Evolutionary conservation across 64 coral and sea anemone genomes (phyloP).

Genomic region (Montipora efflorescens): DNA sequence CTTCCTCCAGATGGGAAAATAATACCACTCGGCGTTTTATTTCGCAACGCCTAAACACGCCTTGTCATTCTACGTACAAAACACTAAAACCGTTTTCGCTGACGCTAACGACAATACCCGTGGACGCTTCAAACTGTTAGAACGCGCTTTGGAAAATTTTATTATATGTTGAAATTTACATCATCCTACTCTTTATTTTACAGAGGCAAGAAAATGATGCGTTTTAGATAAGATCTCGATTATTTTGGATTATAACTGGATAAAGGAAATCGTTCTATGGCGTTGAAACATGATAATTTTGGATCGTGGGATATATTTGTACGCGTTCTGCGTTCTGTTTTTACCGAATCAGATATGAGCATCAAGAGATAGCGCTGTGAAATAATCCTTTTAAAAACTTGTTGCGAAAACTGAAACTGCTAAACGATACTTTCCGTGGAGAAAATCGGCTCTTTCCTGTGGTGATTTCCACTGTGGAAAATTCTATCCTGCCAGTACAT

Average conservation of each 20-base stretch:
- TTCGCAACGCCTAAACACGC: neutral
- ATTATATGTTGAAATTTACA: conserved; percentile 6
- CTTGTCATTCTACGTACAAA: neutral
- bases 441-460: neutral
- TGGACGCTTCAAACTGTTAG: neutral
- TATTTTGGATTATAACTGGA: conserved; percentile 25
- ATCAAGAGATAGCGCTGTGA: too few species aligned
- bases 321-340: neutral
- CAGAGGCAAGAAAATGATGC: neutral
- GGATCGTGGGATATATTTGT: neutral
- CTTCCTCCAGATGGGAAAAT: conserved; percentile 7
- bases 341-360: neutral
- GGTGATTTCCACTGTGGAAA: neutral
- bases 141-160: neutral
- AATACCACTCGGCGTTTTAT: neutral
- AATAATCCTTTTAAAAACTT: neutral
- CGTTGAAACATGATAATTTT: neutral
- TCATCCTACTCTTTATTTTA: conserved; percentile 11
- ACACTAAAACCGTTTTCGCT: neutral
- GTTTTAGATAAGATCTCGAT: conserved; percentile 36
- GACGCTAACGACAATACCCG: neutral
- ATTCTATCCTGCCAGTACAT: neutral
- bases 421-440: neutral
- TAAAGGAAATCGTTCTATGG: neutral
- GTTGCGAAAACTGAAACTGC: neutral